Percentiles rank a stretch among this genome's conserved stretches.
phyloP scores from a whole-genome alignment of 2,888 invertebrate genomes.

The Rotaria macrura region DNA sequence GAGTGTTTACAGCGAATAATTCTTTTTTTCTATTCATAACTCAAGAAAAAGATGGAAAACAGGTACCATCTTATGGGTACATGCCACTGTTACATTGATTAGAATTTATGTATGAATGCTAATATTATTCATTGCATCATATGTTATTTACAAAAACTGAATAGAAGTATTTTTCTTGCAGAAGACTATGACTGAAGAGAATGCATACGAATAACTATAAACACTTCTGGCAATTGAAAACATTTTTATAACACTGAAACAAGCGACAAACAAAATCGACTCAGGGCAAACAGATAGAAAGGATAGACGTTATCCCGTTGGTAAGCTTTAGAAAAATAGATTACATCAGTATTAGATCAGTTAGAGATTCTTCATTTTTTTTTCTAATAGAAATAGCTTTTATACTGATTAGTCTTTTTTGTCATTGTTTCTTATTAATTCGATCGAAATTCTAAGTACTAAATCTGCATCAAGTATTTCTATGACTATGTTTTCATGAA shows the following conservation, averaged over 20 bases:
- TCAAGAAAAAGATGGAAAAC: background rate
- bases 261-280: background rate
- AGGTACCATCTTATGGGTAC: background rate
- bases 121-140: background rate
- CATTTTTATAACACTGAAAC: background rate
- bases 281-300: background rate
- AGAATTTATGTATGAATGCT: background rate
- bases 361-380: background rate
- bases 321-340: background rate
- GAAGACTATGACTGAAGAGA: background rate
- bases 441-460: no score
- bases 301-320: background rate
- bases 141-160: background rate
- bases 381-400: background rate
- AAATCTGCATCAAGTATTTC: no score
- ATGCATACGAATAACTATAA: background rate
- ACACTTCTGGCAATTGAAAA: no score
- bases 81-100: background rate
- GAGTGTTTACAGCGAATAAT: no score
- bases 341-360: background rate
- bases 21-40: no score
- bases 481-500: no score
- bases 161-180: background rate
- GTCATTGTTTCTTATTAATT: background rate
- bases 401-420: background rate